These are phyloP conservation scores for Vulpes vulpes DNA, from an alignment of 2,113 vertebrate genomes.

Conservation along the genomic window DNA sequence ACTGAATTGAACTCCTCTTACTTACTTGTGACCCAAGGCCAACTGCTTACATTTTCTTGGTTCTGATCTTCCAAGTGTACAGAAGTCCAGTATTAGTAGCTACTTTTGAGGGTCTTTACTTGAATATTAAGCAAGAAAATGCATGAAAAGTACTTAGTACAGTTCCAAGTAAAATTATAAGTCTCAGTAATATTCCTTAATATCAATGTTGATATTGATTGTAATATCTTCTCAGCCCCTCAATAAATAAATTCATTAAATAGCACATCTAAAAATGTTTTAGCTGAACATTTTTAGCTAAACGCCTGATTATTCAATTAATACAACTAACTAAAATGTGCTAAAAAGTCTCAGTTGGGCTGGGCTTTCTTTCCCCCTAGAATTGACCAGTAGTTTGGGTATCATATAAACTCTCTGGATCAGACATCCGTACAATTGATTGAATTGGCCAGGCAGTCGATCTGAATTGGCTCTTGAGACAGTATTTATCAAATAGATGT, in stretches of 20 bases:
- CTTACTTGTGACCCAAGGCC: background rate
- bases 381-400: background rate
- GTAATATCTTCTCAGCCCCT: background rate
- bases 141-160: background rate
- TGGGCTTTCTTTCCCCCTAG: no score
- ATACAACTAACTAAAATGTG: background rate
- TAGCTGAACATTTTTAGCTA: background rate
- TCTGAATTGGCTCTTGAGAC: constrained; percentile 55
- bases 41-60: background rate
- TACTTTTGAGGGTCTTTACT: background rate
- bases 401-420: background rate
- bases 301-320: background rate
- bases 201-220: background rate
- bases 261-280: background rate
- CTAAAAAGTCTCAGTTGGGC: background rate
- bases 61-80: background rate
- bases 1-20: background rate
- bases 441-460: constrained; percentile 36
- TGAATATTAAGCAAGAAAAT: background rate
- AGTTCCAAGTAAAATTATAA: background rate
- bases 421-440: background rate
- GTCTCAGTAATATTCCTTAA: background rate
- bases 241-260: background rate
- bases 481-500: constrained; percentile 71
- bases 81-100: background rate